These are phyloP conservation scores for Lasius platythorax DNA, from an alignment of 2,888 invertebrate genomes.

Conservation along the genomic window DNA sequence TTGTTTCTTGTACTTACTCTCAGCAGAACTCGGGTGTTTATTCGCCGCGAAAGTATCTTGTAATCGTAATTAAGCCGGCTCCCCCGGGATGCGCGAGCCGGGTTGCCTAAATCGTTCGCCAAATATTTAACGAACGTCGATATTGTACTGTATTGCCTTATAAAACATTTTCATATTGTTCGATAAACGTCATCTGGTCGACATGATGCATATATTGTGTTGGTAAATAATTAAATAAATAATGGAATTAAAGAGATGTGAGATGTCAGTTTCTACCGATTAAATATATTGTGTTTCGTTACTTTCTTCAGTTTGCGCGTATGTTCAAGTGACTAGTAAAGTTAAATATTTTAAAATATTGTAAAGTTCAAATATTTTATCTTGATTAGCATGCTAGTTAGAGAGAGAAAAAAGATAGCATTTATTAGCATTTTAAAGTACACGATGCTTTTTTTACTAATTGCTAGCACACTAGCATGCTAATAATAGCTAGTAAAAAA, in stretches of 20 bases:
- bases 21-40: slow-evolving; percentile 6
- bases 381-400: no score
- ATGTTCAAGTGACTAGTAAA: not conserved
- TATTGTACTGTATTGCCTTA: not conserved
- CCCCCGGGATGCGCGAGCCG: not conserved
- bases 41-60: not conserved
- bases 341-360: no score
- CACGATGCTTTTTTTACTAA: no score
- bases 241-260: not conserved
- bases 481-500: no score
- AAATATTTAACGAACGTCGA: not conserved
- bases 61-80: slow-evolving; percentile 8
- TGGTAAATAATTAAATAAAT: not conserved
- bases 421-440: no score
- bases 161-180: not conserved
- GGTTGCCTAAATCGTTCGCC: no score
- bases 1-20: not conserved
- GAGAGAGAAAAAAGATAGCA: no score
- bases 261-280: not conserved
- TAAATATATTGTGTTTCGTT: not conserved
- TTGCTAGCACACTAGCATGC: no score
- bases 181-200: not conserved
- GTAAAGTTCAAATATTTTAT: no score
- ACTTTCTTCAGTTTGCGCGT: not conserved
- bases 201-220: not conserved